Evolutionary conservation across 2,888 invertebrate species (phyloP).

Genomic region (Lithodes maja): DNA sequence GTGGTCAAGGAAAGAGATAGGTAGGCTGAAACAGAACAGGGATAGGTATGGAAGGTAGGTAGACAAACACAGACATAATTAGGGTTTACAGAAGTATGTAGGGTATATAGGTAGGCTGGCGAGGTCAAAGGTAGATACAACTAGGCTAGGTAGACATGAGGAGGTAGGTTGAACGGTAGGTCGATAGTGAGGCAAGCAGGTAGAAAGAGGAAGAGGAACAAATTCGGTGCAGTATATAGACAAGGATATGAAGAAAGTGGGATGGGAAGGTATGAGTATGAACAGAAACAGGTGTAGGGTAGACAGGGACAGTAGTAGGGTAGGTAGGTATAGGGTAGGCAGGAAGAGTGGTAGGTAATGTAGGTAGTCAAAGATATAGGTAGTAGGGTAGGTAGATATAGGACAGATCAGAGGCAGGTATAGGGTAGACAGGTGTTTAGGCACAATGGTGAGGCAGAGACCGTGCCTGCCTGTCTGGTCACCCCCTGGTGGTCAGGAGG

Average conservation of each 20-base stretch:
- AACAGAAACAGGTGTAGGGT: background rate
- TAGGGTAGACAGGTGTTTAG: background rate
- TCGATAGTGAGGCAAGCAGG: background rate
- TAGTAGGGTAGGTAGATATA: background rate
- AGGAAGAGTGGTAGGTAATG: background rate
- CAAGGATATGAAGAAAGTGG: background rate
- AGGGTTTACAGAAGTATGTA: no score
- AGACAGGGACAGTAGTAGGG: conserved; percentile 11
- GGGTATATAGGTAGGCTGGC: no score
- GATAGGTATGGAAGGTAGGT: no score
- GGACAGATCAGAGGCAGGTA: conserved; percentile 9
- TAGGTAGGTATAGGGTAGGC: background rate
- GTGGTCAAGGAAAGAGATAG: no score
- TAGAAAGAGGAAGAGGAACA: background rate
- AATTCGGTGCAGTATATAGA: background rate
- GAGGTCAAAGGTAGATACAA: no score
- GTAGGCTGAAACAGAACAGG: no score
- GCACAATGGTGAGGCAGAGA: conserved; percentile 5
- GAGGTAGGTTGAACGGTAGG: no score
- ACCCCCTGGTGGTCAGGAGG: background rate
- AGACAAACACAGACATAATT: no score
- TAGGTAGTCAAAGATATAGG: background rate
- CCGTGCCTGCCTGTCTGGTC: background rate
- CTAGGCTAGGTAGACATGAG: no score
- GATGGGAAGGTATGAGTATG: background rate